Evolutionary conservation across 2,888 invertebrate species (phyloP).

Genomic region (Acheta domesticus): DNA sequence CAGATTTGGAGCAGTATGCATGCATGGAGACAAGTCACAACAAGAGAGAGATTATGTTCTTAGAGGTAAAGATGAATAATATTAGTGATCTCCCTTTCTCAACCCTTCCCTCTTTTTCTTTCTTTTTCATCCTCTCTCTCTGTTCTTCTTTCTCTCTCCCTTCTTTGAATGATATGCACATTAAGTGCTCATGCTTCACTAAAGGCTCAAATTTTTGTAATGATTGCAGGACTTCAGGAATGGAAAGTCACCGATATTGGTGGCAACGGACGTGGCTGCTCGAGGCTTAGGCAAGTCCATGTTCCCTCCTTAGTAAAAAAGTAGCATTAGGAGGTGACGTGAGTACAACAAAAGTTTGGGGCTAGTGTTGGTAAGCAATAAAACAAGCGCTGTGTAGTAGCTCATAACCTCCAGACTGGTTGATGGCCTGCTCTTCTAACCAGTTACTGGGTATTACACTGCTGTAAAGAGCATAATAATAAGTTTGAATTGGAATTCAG

Average conservation of each 20-base stretch:
- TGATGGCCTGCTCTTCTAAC: neutral
- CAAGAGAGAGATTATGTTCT: conserved; percentile 90
- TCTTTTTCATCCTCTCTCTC: no score
- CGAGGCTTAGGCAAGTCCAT: conserved; percentile 78
- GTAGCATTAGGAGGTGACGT: conserved; percentile 23
- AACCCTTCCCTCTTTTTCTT: no score
- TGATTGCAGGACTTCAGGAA: conserved; percentile 69
- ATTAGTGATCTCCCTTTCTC: no score
- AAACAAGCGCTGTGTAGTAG: conserved; percentile 31
- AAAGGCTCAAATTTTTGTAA: no score
- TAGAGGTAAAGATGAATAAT: conserved; percentile 47
- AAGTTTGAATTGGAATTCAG: no score
- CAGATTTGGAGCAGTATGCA: conserved; percentile 66
- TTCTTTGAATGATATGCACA: conserved; percentile 39
- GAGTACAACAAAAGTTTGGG: conserved; percentile 24
- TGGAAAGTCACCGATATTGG: conserved; percentile 81
- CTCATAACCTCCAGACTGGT: conserved; percentile 33
- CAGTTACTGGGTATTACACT: neutral
- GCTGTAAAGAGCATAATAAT: no score
- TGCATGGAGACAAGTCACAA: conserved; percentile 96
- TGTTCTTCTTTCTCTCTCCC: no score
- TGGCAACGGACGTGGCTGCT: conserved; percentile 93
- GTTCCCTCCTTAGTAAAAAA: neutral
- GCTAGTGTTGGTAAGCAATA: neutral
- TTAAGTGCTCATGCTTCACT: no score